Base-by-base conservation (phyloP, 1,140 invertebrate genomes). In the Trachymyrmex cornetzi region DNA sequence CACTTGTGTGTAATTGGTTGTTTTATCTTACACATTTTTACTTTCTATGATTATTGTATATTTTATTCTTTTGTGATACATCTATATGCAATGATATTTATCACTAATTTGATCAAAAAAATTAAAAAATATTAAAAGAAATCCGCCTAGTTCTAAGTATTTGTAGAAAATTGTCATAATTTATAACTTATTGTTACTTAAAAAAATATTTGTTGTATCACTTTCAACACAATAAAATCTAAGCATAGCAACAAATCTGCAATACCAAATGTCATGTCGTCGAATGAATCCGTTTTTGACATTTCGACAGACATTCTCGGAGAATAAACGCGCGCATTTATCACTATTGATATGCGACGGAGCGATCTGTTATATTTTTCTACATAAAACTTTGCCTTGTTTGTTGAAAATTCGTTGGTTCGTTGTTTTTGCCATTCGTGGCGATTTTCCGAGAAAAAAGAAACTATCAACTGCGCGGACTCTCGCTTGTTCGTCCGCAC, bases 311-410 rank as follows among this genome's bases (percentile, higher is more conserved):
- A 74, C 44, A 48, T 61, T 81, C 67, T 19, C 24, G 12, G 12
- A 59, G 14, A 74, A 84, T 74, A 50, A 84, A 84, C 38, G 38
- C 24, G 27, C 55, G 69, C 55, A 75, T 84, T 84, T 84, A 84
- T 84, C 69, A 84, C 38, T 19, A 48, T 75, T 74, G 69, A 84
- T 75, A 75, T 24, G 69, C 69, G 34, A 81, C 50, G 48, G 22
- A 72, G 53, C 53, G 55, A 84, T 84, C n/a, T 24, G 80, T 84
- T 84, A 84, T 75, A 75, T 75, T 61, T 61, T 61, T 84, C 24
- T 61, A 61, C 27, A 44, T 55, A 55, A 14, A 81, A 71, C 53
- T 24, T 74, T 61, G 55, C 55, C 34, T 44, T 57, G 34, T 82
- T 74, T 48, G 79, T 71, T 75, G 38, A 27, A 75, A 61, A 79